Evolutionary conservation across 2,797 vertebrate species (phyloP), one percentile per base, ranked within the genome.

Genomic region (Poecilia velifera): DNA sequence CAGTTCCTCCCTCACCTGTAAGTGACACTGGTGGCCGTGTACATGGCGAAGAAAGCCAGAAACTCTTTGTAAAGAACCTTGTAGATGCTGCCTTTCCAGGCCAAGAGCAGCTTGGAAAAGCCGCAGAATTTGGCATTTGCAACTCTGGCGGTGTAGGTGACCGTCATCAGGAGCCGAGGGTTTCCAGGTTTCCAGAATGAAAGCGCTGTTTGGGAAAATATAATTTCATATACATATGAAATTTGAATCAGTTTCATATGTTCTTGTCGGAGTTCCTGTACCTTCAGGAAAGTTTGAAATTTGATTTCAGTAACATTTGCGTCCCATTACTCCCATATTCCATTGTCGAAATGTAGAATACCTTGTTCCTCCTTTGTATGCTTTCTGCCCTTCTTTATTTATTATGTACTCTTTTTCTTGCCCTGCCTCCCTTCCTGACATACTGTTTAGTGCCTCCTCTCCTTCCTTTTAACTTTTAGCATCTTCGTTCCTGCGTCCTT

Each of bases 1-100:
- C 41, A 7, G 25, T 16, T 45, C 20, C 8, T 12, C 13, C 77
- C 94, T 91, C 87, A 98, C 98, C 97, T 96, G 92, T 98, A 98
- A 1, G 97, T 95, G 81, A 97, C 91, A 91, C 98, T 99, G 92
- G 98, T 96, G 49, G 91, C 95, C 0, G 96, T 83, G 72, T 98
- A 98, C 93, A 97, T 94, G 75, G 91, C 91, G n/a, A 97, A 97
- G 90, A 98, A 99, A 46, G 95, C 96, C 75, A 98, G 90, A 88
- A 98, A 96, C 90, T 99, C 98, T 28, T 98, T 97, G 88, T 98
- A 98, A 3, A 99, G 84, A 25, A 99, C 95, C 78, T 98, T 98
- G 94, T 99, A 99, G 90, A 99, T 98, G 94, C 98, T 99, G 0
- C 98, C 98, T 8, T 96, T 97, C 98, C 98, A 98, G 39, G 97